phyloP scores from a whole-genome alignment of 1,140 invertebrate species.

The Conus ventricosus region DNA sequence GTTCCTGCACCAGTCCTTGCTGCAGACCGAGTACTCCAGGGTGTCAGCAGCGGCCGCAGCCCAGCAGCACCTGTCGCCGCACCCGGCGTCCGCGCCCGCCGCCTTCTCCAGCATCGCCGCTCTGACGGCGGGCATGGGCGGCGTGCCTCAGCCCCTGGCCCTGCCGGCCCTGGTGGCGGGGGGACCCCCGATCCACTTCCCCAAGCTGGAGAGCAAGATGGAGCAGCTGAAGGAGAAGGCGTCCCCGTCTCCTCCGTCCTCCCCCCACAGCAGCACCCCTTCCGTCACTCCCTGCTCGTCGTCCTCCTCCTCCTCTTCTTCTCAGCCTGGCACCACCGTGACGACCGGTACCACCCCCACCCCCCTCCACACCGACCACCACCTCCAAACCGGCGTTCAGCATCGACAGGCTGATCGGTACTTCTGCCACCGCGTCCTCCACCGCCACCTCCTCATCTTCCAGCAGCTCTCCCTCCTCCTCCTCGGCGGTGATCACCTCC shows the following conservation, averaged over 20 bases:
- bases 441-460: constrained; percentile 34
- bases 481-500: constrained; percentile 38
- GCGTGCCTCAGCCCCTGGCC: too few species aligned
- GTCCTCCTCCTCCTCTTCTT: constrained; percentile 37
- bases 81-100: constrained; percentile 32
- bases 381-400: constrained; percentile 64
- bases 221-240: constrained; percentile 23
- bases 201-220: constrained; percentile 19
- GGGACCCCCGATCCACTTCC: constrained; percentile 26
- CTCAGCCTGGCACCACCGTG: constrained; percentile 20
- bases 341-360: constrained; percentile 19
- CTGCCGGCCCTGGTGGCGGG: neutral
- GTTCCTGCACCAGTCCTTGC: constrained; percentile 44
- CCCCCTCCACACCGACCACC: constrained; percentile 49
- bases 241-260: constrained; percentile 27
- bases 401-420: constrained; percentile 72
- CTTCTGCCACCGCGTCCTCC: constrained; percentile 42
- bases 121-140: constrained; percentile 10
- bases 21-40: constrained; percentile 44
- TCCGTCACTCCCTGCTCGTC: constrained; percentile 31
- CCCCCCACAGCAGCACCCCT: neutral
- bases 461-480: constrained; percentile 40
- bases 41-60: constrained; percentile 13
- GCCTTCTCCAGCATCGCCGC: constrained; percentile 24
- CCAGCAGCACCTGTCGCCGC: constrained; percentile 27